Conservation (phyloP, 1,140 invertebrate genomes). For the Heterodera schachtii region DNA sequence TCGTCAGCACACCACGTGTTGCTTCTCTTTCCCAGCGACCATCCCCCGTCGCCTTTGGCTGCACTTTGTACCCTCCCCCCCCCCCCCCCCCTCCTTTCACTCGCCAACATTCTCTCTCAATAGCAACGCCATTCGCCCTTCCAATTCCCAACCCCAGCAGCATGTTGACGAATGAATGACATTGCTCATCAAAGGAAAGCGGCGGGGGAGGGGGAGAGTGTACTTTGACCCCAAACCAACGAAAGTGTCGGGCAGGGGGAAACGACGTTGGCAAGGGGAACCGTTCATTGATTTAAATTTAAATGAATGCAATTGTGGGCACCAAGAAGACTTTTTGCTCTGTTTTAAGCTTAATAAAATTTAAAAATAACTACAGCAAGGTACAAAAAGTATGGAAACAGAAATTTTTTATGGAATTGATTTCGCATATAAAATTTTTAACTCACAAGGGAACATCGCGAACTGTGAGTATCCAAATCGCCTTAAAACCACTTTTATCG, state of each 20-base stretch:
- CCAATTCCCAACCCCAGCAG: neutral
- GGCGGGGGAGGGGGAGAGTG: neutral
- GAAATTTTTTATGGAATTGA: no score
- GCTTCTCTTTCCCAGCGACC: neutral
- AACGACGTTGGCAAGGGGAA: neutral
- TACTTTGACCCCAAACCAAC: neutral
- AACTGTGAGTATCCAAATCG: no score
- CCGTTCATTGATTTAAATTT: no score
- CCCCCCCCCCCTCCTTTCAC: no score
- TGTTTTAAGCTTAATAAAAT: no score
- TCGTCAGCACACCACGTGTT: neutral
- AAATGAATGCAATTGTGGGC: no score
- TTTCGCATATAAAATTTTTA: no score
- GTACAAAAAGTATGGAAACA: no score
- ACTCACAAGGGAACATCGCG: no score
- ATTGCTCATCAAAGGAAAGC: neutral
- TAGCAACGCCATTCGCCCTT: neutral
- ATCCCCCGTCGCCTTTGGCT: neutral
- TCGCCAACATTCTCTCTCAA: neutral
- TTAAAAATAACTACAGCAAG: no score
- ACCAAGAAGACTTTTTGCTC: no score
- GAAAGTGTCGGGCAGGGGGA: neutral
- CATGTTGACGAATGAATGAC: neutral
- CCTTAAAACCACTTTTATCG: no score
- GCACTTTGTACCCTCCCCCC: neutral